Base-by-base conservation (phyloP, 2,888 invertebrate species). In the Idaea dimidiata region DNA sequence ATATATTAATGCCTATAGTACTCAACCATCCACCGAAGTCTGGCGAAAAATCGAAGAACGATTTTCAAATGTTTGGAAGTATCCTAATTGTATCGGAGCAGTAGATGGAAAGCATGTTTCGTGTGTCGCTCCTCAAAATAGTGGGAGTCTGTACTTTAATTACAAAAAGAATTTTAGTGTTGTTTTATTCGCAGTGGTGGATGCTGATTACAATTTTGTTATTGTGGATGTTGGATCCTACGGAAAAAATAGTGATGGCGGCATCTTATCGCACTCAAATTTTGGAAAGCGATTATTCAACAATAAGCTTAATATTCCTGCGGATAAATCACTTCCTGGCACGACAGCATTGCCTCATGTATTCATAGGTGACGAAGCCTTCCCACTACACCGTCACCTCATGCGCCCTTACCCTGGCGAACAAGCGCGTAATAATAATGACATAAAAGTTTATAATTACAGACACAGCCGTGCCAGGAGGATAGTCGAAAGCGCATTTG, bases 211-310 rank as follows among this genome's bases (percentile, higher is more conserved):
- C 54, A 57, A 62, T 54, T 68, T 65, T 58, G 62, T 55, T 56
- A 64, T 59, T 63, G 65, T 75, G 24, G 72, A 73, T 62, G 69
- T 75, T 59, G 74, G 78, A 64, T 68, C 72, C 18, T 75, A 74
- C 65, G 73, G 74, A 43, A 72, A 71, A 70, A 67, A 69, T 54
- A 14, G 10, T 54, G 54, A 54, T 17, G 16, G 54, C n/a, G n/a
- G 16, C 7, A 17, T 54, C 7, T 7, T 54, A 6, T 6, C 7
- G 16, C 16, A 54, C 16, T 16, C 54, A 7, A 54, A 54, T 16
- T 54, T 54, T 54, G n/a, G 17, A 7, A 17, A 54, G 6, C 6
- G 7, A n/a, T 54, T 54, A 17, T 14, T n/a, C n/a, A 16, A 54
- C 14, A 16, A 16, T 7, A 6, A n/a, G 54, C 14, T 54, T 6